Conservation (phyloP, 2,888 invertebrate species). For the Microchrysa polita region DNA sequence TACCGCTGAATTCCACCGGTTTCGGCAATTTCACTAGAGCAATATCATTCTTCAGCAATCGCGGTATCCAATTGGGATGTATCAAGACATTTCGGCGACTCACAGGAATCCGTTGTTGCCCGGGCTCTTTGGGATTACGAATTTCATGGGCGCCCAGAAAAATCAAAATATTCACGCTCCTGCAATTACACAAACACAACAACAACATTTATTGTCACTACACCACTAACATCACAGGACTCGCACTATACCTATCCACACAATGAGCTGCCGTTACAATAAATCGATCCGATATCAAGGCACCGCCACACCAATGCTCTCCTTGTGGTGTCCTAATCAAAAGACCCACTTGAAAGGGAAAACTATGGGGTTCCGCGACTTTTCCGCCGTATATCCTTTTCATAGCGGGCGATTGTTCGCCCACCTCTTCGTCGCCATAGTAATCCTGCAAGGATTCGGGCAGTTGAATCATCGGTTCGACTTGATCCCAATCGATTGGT, state of each 20-base stretch:
- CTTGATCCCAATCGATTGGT: slow-evolving; percentile 41
- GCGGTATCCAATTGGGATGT: slow-evolving; percentile 62
- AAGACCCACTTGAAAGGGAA: slow-evolving; percentile 49
- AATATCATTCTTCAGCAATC: slow-evolving; percentile 61
- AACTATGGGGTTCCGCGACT: slow-evolving; percentile 48
- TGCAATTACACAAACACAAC: slow-evolving; percentile 6
- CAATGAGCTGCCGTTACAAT: slow-evolving; percentile 62
- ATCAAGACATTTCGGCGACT: slow-evolving; percentile 59
- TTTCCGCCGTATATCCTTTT: slow-evolving; percentile 49
- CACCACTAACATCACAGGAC: background rate
- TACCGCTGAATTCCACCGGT: slow-evolving; percentile 59
- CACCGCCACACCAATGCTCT: slow-evolving; percentile 46
- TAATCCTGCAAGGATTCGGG: slow-evolving; percentile 24
- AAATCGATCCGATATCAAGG: slow-evolving; percentile 54
- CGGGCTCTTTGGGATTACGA: slow-evolving; percentile 60
- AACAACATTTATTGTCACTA: background rate
- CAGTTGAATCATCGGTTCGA: slow-evolving; percentile 12
- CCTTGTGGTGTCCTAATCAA: slow-evolving; percentile 19
- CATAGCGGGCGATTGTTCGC: slow-evolving; percentile 14
- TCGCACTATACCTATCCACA: slow-evolving; percentile 52
- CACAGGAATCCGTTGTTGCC: slow-evolving; percentile 62
- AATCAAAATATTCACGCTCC: slow-evolving; percentile 49
- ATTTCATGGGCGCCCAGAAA: slow-evolving; percentile 63
- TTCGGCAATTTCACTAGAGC: slow-evolving; percentile 59
- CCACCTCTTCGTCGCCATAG: background rate